A percentile compares a stretch with the other conserved stretches of the same genome.
Evolutionary conservation across 2,888 invertebrate genomes (phyloP).

Genomic region (Acholoe squamosa): DNA sequence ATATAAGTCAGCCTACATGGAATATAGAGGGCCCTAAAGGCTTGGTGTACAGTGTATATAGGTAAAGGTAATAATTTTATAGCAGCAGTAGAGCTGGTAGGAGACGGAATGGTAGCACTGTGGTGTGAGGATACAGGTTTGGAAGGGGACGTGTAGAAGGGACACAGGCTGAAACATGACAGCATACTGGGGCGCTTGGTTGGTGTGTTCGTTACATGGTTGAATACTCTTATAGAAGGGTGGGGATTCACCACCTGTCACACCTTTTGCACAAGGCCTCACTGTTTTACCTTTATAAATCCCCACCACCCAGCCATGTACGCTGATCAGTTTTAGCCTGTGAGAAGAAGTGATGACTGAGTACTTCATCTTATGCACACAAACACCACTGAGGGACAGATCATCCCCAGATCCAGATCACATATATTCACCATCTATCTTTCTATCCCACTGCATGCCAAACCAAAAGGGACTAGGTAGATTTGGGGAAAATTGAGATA

Average conservation of each 20-base stretch:
- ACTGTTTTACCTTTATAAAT: no score
- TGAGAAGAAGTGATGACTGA: slow-evolving; percentile 11
- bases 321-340: no score
- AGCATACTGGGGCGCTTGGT: no score
- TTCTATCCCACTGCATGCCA: background rate
- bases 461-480: background rate
- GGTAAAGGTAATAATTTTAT: background rate
- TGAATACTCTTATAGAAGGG: no score
- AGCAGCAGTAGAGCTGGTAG: background rate
- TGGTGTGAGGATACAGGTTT: background rate
- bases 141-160: background rate
- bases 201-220: no score
- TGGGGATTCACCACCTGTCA: no score
- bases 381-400: slow-evolving; percentile 26
- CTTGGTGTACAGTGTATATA: background rate
- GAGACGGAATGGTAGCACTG: background rate
- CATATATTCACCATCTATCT: slow-evolving; percentile 30
- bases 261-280: no score
- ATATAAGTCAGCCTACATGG: no score
- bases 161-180: no score
- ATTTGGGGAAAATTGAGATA: background rate
- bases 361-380: background rate
- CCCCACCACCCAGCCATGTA: no score
- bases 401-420: slow-evolving; percentile 14
- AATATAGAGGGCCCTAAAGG: no score